Percentiles rank a stretch among this genome's conserved stretches.
phyloP scores from a whole-genome alignment of 2,113 vertebrate genomes.

The Thalassarche chlororhynchos region DNA sequence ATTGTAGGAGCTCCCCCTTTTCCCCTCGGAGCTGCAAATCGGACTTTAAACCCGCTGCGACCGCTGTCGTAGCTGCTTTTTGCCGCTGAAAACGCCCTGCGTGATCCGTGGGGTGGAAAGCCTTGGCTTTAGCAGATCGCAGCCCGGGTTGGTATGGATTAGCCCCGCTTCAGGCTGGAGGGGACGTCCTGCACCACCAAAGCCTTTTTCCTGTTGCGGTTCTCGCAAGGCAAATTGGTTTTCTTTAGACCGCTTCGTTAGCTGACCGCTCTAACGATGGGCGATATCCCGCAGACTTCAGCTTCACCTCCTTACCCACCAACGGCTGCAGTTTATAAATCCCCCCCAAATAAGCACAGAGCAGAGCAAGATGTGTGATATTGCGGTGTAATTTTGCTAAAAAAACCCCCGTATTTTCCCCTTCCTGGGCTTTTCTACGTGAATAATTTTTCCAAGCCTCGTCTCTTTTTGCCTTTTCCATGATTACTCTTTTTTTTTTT shows the following conservation, averaged over 20 bases:
- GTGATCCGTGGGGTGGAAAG: not conserved
- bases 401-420: not conserved
- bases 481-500: no score
- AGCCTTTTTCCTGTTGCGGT: no score
- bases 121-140: not conserved
- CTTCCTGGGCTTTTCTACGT: not conserved
- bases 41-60: rapidly evolving
- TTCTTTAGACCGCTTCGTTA: not conserved
- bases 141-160: not conserved
- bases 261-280: not conserved
- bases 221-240: not conserved
- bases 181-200: not conserved
- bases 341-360: not conserved
- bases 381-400: not conserved
- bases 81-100: not conserved
- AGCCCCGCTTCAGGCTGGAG: not conserved
- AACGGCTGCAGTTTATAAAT: not conserved
- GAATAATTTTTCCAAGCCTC: not conserved
- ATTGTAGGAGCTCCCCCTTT: not conserved
- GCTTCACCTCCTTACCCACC: not conserved
- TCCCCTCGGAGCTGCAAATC: not conserved
- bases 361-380: not conserved
- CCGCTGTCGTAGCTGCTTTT: not conserved
- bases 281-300: not conserved
- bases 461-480: not conserved